These are phyloP conservation scores for Gouania willdenowi DNA, from an alignment of 2,797 vertebrate species.

Conservation along the genomic window DNA sequence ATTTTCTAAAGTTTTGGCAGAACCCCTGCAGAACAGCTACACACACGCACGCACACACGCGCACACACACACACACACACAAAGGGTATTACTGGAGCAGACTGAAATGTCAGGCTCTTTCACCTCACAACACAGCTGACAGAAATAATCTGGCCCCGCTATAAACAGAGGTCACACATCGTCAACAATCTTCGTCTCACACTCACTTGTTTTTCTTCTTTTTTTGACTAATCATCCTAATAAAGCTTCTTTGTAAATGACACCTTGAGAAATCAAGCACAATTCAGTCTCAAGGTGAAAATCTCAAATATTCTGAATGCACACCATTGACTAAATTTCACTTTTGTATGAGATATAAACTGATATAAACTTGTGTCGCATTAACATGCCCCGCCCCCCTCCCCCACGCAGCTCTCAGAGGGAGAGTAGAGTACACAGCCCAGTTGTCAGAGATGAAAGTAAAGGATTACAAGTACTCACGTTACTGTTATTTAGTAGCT, in stretches of 20 bases:
- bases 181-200: slow-evolving; percentile 19
- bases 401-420: no score
- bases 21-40: slow-evolving; percentile 6
- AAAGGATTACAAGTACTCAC: no score
- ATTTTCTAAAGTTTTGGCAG: slow-evolving; percentile 20
- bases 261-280: neutral
- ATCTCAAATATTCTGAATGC: neutral
- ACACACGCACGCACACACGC: slow-evolving; percentile 19
- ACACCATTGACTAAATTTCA: no score
- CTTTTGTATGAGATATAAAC: no score
- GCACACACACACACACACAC: slow-evolving; percentile 10
- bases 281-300: neutral
- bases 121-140: slow-evolving; percentile 49
- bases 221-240: slow-evolving; percentile 11
- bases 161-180: slow-evolving; percentile 32
- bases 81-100: slow-evolving; percentile 19
- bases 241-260: slow-evolving; percentile 1
- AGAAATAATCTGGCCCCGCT: slow-evolving; percentile 31
- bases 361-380: no score
- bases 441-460: no score
- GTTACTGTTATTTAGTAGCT: no score
- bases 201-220: no score
- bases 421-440: no score
- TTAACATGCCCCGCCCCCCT: no score
- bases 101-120: slow-evolving; percentile 65